phyloP scores from a whole-genome alignment of 2,888 invertebrate genomes.

The Agriotes lineatus region DNA sequence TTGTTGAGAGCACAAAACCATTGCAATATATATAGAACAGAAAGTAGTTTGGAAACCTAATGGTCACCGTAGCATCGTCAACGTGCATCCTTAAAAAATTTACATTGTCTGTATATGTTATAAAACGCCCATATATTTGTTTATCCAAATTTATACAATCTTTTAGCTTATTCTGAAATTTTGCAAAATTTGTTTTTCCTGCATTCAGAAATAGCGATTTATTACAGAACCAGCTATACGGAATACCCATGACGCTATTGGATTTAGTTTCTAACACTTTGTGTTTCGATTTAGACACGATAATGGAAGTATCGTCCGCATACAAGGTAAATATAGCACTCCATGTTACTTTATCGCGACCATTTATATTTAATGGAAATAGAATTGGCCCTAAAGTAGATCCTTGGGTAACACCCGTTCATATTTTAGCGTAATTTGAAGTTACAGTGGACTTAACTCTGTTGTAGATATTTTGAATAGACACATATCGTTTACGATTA shows the following conservation, averaged over 20 bases:
- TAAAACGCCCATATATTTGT: not conserved
- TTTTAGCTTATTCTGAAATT: not conserved
- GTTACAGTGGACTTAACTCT: too few relatives aligned
- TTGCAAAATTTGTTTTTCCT: not conserved
- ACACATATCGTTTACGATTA: not conserved
- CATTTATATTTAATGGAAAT: not conserved
- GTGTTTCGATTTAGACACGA: too few relatives aligned
- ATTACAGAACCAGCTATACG: too few relatives aligned
- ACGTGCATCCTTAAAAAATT: not conserved
- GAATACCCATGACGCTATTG: too few relatives aligned
- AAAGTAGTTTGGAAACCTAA: not conserved
- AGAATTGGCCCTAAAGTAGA: not conserved
- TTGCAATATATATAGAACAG: too few relatives aligned
- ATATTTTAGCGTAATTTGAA: too few relatives aligned
- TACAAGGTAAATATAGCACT: too few relatives aligned
- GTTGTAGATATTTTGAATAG: too few relatives aligned
- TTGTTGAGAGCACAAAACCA: too few relatives aligned
- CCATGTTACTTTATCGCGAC: not conserved
- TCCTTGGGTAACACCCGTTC: not conserved
- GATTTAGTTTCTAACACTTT: too few relatives aligned
- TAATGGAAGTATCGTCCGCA: too few relatives aligned
- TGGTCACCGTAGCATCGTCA: not conserved
- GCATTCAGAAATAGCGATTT: not conserved
- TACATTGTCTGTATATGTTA: not conserved
- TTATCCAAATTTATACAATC: not conserved